These are phyloP conservation scores for Chrysomela aeneicollis DNA, from an alignment of 2,888 invertebrate species.

Conservation along the genomic window DNA sequence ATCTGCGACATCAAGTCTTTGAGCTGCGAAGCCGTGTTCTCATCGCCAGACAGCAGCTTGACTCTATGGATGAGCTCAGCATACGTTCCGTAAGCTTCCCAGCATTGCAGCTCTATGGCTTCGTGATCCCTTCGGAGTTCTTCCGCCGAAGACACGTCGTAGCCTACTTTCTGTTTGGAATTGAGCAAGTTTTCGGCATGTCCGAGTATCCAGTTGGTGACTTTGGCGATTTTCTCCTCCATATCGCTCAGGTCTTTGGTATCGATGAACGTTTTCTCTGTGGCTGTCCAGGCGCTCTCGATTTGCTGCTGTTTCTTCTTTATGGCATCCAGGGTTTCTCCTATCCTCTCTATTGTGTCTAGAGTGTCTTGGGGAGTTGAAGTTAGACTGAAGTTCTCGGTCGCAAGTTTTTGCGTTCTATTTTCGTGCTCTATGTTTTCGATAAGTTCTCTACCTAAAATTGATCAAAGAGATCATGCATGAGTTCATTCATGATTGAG, in stretches of 20 bases:
- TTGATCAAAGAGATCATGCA: background rate
- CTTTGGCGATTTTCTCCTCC: conserved; percentile 72
- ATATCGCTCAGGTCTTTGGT: conserved; percentile 69
- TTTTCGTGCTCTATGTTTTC: conserved; percentile 60
- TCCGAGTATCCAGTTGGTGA: conserved; percentile 80
- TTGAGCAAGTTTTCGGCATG: conserved; percentile 78
- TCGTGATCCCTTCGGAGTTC: conserved; percentile 77
- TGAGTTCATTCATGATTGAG: background rate
- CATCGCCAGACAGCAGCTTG: conserved; percentile 66
- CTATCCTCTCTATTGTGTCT: conserved; percentile 68
- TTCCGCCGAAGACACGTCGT: conserved; percentile 76
- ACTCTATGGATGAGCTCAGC: conserved; percentile 79
- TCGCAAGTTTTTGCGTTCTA: conserved; percentile 57
- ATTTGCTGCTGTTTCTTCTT: conserved; percentile 69
- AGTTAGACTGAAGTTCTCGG: conserved; percentile 58
- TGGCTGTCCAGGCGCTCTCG: conserved; percentile 68
- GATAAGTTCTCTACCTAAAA: conserved; percentile 59
- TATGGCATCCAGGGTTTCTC: conserved; percentile 66
- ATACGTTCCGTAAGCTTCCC: conserved; percentile 81
- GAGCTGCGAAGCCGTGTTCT: conserved; percentile 58
- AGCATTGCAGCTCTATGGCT: conserved; percentile 76
- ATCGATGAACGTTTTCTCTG: conserved; percentile 67
- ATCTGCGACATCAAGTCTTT: conserved; percentile 75
- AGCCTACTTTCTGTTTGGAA: conserved; percentile 75
- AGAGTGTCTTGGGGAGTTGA: conserved; percentile 68